Evolutionary conservation across 2,888 invertebrate genomes (phyloP).

Genomic region (Panzeria rudis): DNA sequence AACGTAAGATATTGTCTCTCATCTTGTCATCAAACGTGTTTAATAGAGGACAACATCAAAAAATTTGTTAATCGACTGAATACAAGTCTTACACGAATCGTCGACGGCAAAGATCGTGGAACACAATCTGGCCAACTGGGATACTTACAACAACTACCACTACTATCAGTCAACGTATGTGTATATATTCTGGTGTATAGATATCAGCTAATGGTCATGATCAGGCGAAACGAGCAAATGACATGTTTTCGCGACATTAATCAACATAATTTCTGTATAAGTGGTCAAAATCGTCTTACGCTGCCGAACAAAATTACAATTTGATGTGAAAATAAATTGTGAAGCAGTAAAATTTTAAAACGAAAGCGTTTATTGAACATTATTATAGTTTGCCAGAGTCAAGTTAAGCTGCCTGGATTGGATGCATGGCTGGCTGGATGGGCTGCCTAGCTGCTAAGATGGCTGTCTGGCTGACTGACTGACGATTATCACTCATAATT

Average conservation of each 20-base stretch:
- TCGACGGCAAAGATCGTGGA: too few species aligned
- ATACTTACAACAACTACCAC: conserved; percentile 13
- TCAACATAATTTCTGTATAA: conserved; percentile 83
- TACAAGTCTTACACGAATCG: too few species aligned
- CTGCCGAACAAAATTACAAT: conserved; percentile 81
- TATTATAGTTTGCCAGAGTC: not conserved
- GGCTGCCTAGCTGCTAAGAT: not conserved
- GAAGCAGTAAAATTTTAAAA: conserved; percentile 57
- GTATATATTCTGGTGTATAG: not conserved
- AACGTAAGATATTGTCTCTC: too few species aligned
- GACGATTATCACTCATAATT: conserved; percentile 72
- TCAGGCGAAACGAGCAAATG: conserved; percentile 83
- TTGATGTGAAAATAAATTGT: conserved; percentile 84
- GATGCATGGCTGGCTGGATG: not conserved
- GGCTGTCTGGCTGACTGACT: conserved; percentile 10
- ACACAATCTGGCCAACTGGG: too few species aligned
- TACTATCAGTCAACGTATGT: conserved; percentile 7
- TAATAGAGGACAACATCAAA: too few species aligned
- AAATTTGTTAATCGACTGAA: too few species aligned
- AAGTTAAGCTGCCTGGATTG: not conserved
- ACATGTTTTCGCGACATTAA: conserved; percentile 83
- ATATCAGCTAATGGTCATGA: conserved; percentile 67
- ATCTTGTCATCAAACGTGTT: too few species aligned
- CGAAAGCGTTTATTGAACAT: conserved; percentile 64
- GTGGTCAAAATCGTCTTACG: conserved; percentile 78